Evolutionary conservation across 2,797 vertebrate species (phyloP), one percentile per base, ranked within the genome.

Genomic region (Tragelaphus eurycerus): DNA sequence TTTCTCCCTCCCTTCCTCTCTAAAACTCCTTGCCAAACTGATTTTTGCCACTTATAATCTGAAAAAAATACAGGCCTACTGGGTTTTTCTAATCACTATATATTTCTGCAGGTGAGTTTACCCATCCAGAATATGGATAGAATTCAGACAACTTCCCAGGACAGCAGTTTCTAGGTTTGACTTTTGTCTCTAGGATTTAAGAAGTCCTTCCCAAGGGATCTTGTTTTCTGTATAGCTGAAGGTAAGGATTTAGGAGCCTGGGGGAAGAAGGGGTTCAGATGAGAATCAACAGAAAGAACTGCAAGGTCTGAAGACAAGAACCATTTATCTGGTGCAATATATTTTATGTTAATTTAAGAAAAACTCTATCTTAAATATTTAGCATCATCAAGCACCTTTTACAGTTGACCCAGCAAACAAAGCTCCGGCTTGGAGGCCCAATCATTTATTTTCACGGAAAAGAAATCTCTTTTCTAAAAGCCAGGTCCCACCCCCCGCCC

Each of bases 351-450:
- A 62, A 67, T 74, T 79, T 62, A 82, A 48, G 0, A 1, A 23
- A 88, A 86, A 89, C 59, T 89, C 74, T 87, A 95, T 92, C 76
- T 95, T 95, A 88, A 95, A 43, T 57, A 67, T 55, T 82, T 14
- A 83, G 87, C 87, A 74, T 86, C 90, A 64, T 9, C 8, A 3
- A n/a, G 59, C 17, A 93, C 31, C 76, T 84, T 62, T 78, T 60
- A 48, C 76, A 52, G n/a, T 43, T 60, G 90, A 83, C 29, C 78
- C 46, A 54, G 64, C 54, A 31, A 67, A 93, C n/a, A 71, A 14
- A 64, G 82, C 62, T 71, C 38, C 29, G 38, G 48, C 29, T 86
- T 74, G 76, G 29, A 16, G 55, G 23, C 9, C 25, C 60, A 38
- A 15, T 21, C 2, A 27, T 2, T 21, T 52, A 13, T 64, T 52